Evolutionary conservation across 2,113 vertebrate genomes (phyloP), one percentile per base, ranked within the genome.

Genomic region (Monarcha castaneiventris): DNA sequence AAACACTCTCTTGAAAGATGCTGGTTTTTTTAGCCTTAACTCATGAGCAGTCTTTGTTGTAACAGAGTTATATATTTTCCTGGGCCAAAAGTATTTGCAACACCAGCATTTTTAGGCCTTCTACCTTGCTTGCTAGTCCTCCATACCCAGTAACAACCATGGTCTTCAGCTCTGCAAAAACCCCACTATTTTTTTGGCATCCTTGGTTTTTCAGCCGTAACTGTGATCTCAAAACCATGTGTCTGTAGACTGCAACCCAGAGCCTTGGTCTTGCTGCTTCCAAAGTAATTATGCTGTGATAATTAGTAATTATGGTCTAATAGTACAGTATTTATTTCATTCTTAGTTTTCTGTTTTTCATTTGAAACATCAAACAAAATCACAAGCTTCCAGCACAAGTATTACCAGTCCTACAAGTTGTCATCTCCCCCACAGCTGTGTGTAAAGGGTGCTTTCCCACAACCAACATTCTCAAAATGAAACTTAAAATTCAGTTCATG

Each of bases 171-270:
- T 73, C 69, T 26, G 11, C 63, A 77, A 64, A 85, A 44, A 10
- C 1, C 7, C 3, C 18, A 32, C 4, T 9, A 13, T 0, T 41
- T 30, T 49, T 48, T 51, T 58, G 1, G 29, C 58, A 59, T 11
- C 5, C 7, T n/a, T 81, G 11, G 7, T 30, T 68, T 88, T 91
- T 39, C n/a, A 81, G 69, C n/a, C 13, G 5, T 22, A 72, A 73
- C 23, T 25, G 21, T 49, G 29, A 22, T 63, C 48, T 72, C 30
- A 35, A 63, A 18, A 32, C 30, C 23, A 37, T 1, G 6, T 43
- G n/a, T 37, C 49, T 59, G 39, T 9, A 58, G 48, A 41, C 54
- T 68, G 49, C 44, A 68, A 68, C 10, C 39, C 44, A 63, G 61
- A 59, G 32, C n/a, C 66, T 68, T 54, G 13, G 55, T 73, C 44